Conservation (phyloP, 2,888 invertebrate genomes). For the Andricus curvator region DNA sequence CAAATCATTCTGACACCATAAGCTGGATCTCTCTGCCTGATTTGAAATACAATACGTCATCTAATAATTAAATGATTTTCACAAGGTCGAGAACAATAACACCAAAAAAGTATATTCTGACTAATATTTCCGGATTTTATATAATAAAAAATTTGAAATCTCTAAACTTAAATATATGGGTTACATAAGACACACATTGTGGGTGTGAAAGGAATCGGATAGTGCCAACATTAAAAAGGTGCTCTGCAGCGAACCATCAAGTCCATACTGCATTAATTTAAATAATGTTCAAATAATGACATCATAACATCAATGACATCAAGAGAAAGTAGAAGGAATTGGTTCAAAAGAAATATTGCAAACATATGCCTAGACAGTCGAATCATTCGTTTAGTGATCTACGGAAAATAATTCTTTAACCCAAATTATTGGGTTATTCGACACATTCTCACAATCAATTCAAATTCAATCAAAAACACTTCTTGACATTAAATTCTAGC, state of each 20-base stretch:
- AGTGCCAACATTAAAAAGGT: constrained; percentile 13
- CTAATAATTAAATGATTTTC: no score
- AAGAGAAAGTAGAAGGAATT: constrained; percentile 28
- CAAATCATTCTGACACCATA: no score
- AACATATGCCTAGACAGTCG: constrained; percentile 15
- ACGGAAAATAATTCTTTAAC: constrained; percentile 3
- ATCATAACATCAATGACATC: constrained; percentile 37
- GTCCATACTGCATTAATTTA: background rate
- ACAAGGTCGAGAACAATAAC: no score
- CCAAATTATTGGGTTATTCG: background rate
- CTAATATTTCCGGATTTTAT: background rate
- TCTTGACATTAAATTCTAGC: background rate
- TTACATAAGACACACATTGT: background rate
- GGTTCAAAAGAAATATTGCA: constrained; percentile 11
- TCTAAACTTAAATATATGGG: background rate
- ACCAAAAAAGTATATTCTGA: no score
- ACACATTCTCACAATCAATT: constrained; percentile 30
- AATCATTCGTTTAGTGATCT: constrained; percentile 9
- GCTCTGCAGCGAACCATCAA: background rate
- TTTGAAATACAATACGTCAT: no score
- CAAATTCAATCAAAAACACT: background rate
- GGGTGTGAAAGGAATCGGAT: background rate
- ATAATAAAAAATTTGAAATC: background rate
- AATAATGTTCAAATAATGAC: constrained; percentile 11
- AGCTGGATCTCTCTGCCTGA: no score